Base-by-base conservation (phyloP, 2,797 vertebrate species). In the Meriones psammophilus region DNA sequence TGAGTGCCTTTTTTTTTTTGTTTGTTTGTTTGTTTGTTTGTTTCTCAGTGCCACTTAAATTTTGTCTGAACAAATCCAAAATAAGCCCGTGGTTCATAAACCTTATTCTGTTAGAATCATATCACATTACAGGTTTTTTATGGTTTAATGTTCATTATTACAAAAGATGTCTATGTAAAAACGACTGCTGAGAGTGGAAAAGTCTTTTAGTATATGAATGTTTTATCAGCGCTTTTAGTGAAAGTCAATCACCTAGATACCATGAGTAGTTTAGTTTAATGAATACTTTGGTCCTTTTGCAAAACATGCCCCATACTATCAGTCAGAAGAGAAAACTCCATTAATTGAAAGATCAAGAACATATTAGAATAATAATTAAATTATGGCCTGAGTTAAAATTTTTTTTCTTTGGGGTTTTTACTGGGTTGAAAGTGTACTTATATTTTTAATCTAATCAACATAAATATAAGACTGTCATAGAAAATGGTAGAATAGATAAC, bases 401-500 rank as follows among this genome's bases (percentile, higher is more conserved):
- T 10, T 50, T 50, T 50, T 50, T 7, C 64, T 91, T 79, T 83
- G 46, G 73, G 24, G 42, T 86, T 50, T 84, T 66, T 56, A 22
- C 3, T 68, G 39, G 81, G 60, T 94, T 95, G 50, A 22, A 94
- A 42, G 17, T 91, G 7, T 96, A 84, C 89, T 96, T 87, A 26
- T 78, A 80, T 88, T 97, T 94, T 46, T 95, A 97, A 95, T 87
- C 79, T 95, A 69, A 95, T 97, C 85, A 94, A 89, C 95, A 62
- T 97, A 92, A 92, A 96, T 85, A 94, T 96, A 92, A 97, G 94
- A 97, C 87, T 98, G 79, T 95, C 91, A 92, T 10, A 97, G 93
- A 96, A 97, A 97, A 96, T 97, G 96, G 96, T 94, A 92, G 76
- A 88, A 81, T 97, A 89, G 90, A 22, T 10, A 42, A 42, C 58